Base-by-base conservation (phyloP, 2,797 vertebrate species). In the Helarctos malayanus region DNA sequence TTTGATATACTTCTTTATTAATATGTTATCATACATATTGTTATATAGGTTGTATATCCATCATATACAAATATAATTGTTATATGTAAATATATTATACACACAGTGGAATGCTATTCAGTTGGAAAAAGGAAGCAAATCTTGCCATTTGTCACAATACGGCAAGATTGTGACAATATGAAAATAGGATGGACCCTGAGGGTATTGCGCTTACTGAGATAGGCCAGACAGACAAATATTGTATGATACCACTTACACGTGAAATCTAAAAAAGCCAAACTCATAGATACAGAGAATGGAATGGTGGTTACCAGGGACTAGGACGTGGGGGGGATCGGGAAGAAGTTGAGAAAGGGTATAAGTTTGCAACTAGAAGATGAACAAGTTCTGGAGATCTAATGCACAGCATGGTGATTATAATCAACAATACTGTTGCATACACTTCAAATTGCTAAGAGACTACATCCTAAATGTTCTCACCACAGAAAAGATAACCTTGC, bases 261-360 rank as follows among this genome's bases (percentile, higher is more conserved):
- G 69, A 73, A 68, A 73, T 73, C 38, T 73, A 27, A 73, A 73
- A 73, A 45, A 25, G 69, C 35, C 38, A 27, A 45, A 45, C 41
- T 27, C 71, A 47, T 47, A 73, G 23, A 45, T 29, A 73, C 71
- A 73, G 41, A 73, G 71, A 68, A 68, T 2, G 7, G 25, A 27
- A 73, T 73, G 25, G 71, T 29, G 71, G 41, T 41, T 73, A 45
- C 41, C 38, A 73, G 71, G 38, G 13, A 23, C 69, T 73, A 15
- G 15, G 71, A 3, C 3, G 3, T 21, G 11, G 25, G 16, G 16
- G 0, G 5, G 32, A 68, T 5, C 29, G 19, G n/a, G 16, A 4
- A 52, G 25, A 52, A 76, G 29, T 59, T 61, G 15, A 6, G 52
- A 23, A 61, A 76, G 32, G 41, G 8, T 61, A 63, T 9, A 76